Evolutionary conservation across 2,797 vertebrate genomes (phyloP).

Genomic region (Hippoglossus hippoglossus): DNA sequence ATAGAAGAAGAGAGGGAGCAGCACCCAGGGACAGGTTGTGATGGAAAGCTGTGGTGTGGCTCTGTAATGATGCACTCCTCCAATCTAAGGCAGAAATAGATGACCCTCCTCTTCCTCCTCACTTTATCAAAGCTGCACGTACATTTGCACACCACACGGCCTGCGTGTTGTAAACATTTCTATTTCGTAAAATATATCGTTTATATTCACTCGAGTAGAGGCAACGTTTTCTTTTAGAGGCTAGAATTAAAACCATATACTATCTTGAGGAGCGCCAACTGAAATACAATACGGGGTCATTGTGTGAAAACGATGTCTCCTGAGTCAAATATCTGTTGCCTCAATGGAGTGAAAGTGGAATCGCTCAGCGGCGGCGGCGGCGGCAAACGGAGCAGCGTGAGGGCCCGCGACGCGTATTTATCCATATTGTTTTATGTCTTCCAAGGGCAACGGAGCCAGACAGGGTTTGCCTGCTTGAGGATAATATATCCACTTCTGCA

Average conservation of each 20-base stretch:
- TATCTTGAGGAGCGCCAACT: neutral
- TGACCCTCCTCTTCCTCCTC: slow-evolving; percentile 16
- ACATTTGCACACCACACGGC: neutral
- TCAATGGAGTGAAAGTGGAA: slow-evolving; percentile 27
- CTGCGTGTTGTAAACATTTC: neutral
- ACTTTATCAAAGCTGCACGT: slow-evolving; percentile 33
- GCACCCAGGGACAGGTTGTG: slow-evolving; percentile 11
- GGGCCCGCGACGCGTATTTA: slow-evolving; percentile 44
- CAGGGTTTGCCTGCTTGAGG: slow-evolving; percentile 48
- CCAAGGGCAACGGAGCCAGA: slow-evolving; percentile 56
- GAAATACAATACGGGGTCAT: neutral
- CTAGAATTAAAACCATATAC: too few relatives aligned
- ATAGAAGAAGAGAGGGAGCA: slow-evolving; percentile 8
- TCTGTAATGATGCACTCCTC: slow-evolving; percentile 41
- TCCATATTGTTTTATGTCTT: slow-evolving; percentile 68
- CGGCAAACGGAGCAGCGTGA: slow-evolving; percentile 39
- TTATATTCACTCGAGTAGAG: neutral
- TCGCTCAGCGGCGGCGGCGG: slow-evolving; percentile 16
- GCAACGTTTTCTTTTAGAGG: too few relatives aligned
- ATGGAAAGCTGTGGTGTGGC: slow-evolving; percentile 37
- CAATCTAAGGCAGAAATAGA: slow-evolving; percentile 35
- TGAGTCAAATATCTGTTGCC: slow-evolving; percentile 19
- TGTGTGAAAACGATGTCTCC: neutral
- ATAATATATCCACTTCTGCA: slow-evolving; percentile 63
- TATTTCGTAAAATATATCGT: neutral